phyloP scores from a whole-genome alignment of 2,797 vertebrate genomes.

The Luscinia megarhynchos region DNA sequence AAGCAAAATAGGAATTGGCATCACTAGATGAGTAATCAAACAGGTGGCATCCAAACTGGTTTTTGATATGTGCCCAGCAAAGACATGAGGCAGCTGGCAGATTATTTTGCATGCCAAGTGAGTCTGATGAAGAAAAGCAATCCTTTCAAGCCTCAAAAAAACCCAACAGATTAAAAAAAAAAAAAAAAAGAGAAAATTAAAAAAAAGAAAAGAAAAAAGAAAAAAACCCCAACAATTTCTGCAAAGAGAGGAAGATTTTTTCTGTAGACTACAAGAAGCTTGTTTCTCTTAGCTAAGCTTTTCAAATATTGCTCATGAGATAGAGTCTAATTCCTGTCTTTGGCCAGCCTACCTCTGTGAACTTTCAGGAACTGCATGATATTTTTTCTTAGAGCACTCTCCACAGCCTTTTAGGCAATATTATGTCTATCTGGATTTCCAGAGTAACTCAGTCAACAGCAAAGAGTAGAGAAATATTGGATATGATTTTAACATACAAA shows the following conservation, averaged over 20 bases:
- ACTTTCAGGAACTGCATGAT: neutral
- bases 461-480: neutral
- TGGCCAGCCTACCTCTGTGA: neutral
- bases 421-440: neutral
- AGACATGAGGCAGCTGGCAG: constrained; percentile 43
- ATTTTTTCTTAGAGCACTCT: neutral
- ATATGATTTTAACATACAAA: neutral
- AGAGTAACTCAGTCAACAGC: neutral
- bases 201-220: fast-evolving
- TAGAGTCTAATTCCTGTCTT: neutral
- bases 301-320: neutral
- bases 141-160: neutral
- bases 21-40: constrained; percentile 33
- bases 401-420: neutral
- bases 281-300: neutral
- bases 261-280: neutral
- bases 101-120: constrained; percentile 40
- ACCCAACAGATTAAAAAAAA: neutral
- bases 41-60: constrained; percentile 42
- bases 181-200: too few relatives aligned
- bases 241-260: neutral
- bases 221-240: neutral
- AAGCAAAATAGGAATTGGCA: constrained; percentile 14
- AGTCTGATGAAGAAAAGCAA: constrained; percentile 6
- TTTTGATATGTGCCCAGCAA: neutral